phyloP scores from a whole-genome alignment of 2,888 invertebrate genomes.

The Eledona agricola region DNA sequence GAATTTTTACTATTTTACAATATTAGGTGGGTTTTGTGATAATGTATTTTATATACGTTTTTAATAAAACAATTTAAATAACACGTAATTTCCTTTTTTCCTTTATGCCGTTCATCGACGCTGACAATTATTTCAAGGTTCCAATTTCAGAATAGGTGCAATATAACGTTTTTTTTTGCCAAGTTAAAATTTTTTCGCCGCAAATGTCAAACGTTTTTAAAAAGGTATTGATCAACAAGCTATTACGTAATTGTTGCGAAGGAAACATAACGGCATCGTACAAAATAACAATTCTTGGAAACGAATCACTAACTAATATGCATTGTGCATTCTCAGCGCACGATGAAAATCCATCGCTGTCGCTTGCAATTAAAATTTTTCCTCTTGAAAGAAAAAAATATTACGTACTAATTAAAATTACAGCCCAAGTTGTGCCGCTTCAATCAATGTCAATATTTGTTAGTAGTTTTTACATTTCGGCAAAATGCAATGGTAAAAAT shows the following conservation, averaged over 20 bases:
- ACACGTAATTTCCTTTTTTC: not conserved
- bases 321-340: slow-evolving; percentile 1
- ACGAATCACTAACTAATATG: slow-evolving; percentile 2
- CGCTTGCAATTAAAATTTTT: too few relatives aligned
- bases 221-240: too few relatives aligned
- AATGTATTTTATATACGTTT: slow-evolving; percentile 28
- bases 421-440: too few relatives aligned
- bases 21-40: slow-evolving; percentile 34
- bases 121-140: slow-evolving; percentile 2
- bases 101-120: slow-evolving; percentile 1
- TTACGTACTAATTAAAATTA: too few relatives aligned
- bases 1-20: slow-evolving; percentile 17
- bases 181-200: not conserved
- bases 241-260: too few relatives aligned
- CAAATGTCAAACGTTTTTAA: too few relatives aligned
- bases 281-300: slow-evolving; percentile 8
- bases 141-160: too few relatives aligned
- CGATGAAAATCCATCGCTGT: not conserved
- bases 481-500: too few relatives aligned
- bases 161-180: not conserved
- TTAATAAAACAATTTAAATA: slow-evolving; percentile 17
- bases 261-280: too few relatives aligned
- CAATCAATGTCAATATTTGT: too few relatives aligned
- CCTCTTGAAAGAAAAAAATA: too few relatives aligned
- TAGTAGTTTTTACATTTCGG: too few relatives aligned